phyloP scores from a whole-genome alignment of 2,797 vertebrate species.

The Lithobates pipiens region DNA sequence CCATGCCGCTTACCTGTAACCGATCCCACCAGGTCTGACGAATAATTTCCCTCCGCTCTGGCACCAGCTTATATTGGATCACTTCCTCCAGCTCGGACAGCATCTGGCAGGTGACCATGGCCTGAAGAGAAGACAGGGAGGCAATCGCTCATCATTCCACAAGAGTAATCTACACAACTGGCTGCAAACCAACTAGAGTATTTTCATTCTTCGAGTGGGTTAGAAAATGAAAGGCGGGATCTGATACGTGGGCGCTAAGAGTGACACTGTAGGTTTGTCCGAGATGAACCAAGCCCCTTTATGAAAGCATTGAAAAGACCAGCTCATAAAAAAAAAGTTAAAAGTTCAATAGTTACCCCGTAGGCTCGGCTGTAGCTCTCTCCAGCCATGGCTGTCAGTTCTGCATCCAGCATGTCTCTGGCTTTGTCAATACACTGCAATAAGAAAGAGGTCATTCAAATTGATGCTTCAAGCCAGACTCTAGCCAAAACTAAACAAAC shows the following conservation, averaged over 20 bases:
- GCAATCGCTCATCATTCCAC: no score
- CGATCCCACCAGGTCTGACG: constrained; percentile 99
- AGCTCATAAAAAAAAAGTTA: no score
- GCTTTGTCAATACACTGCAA: constrained; percentile 97
- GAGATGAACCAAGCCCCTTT: no score
- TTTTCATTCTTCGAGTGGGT: no score
- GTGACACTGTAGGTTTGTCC: no score
- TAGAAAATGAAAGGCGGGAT: no score
- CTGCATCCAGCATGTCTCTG: constrained; percentile 94
- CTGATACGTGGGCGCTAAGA: no score
- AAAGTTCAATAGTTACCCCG: constrained; percentile 79
- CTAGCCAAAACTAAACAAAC: no score
- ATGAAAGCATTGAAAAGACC: no score
- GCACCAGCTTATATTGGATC: constrained; percentile 98
- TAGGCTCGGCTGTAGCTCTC: constrained; percentile 99
- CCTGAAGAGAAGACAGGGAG: constrained; percentile 72
- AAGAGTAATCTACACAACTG: no score
- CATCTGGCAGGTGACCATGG: constrained; percentile 99
- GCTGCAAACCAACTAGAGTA: no score
- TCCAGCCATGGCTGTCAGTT: constrained; percentile 98
- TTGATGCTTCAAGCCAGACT: no score
- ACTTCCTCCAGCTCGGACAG: constrained; percentile 98
- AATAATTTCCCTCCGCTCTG: constrained; percentile 97
- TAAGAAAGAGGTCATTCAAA: background rate
- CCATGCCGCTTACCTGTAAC: constrained; percentile 85